A percentile compares a stretch with the other conserved stretches of the same genome.
Conservation (phyloP, 2,797 vertebrate genomes). For the Halcyon chelicuti region DNA sequence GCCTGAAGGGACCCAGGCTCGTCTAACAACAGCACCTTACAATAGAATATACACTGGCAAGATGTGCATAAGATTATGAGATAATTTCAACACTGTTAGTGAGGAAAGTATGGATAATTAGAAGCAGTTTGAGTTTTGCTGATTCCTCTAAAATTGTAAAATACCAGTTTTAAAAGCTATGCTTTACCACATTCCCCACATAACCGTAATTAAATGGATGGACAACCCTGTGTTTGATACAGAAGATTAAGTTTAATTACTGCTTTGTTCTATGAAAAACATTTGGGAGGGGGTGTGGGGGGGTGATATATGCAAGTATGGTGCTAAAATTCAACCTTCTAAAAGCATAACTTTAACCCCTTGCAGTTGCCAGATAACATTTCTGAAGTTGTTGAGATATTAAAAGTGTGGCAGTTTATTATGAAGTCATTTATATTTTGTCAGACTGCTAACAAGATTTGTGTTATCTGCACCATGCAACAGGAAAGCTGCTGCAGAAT, state of each 20-base stretch:
- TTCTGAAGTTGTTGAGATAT: slow-evolving; percentile 62
- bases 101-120: neutral
- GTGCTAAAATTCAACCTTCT: slow-evolving; percentile 28
- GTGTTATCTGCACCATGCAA: slow-evolving; percentile 62
- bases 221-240: neutral
- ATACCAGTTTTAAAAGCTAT: neutral
- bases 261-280: neutral
- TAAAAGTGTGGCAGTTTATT: slow-evolving; percentile 62
- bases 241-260: slow-evolving; percentile 43
- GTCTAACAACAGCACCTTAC: neutral
- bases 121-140: neutral
- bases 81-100: neutral
- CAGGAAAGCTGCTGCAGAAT: slow-evolving; percentile 36
- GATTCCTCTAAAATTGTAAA: neutral
- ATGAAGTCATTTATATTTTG: slow-evolving; percentile 69
- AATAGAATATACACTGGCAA: rapidly evolving
- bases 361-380: slow-evolving; percentile 67
- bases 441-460: slow-evolving; percentile 68
- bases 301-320: neutral
- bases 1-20: neutral
- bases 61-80: neutral
- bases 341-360: slow-evolving; percentile 29
- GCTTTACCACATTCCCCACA: neutral
- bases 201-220: neutral
- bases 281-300: rapidly evolving